Percentiles rank a stretch among this genome's conserved stretches.
Conservation (phyloP, 2,113 vertebrate genomes). For the Trichomycterus rosablanca region DNA sequence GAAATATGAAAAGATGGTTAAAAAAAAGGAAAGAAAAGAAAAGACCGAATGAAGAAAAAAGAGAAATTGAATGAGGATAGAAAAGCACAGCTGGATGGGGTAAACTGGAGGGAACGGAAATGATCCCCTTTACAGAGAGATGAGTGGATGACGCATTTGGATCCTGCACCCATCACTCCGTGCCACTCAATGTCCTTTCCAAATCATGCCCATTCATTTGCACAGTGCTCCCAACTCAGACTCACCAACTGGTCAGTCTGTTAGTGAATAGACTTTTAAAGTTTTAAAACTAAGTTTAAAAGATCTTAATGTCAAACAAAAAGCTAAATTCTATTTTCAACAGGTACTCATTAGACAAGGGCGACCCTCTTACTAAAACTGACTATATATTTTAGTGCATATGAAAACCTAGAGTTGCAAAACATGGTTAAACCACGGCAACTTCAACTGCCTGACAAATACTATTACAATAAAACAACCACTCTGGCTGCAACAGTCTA, state of each 20-base stretch:
- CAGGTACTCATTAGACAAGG: background rate
- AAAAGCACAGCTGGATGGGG: conserved; percentile 36
- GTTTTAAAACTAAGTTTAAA: too few species aligned
- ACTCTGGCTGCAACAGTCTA: too few species aligned
- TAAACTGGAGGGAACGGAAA: conserved; percentile 35
- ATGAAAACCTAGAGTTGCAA: too few species aligned
- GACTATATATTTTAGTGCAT: too few species aligned
- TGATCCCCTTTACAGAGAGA: conserved; percentile 30
- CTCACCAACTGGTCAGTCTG: conserved; percentile 9
- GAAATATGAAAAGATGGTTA: background rate
- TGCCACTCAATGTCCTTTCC: conserved; percentile 30
- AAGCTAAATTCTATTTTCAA: background rate
- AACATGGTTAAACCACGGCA: too few species aligned
- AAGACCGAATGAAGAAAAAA: background rate
- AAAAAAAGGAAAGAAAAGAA: background rate
- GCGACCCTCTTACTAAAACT: too few species aligned
- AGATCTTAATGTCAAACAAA: too few species aligned
- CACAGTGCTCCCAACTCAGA: conserved; percentile 23
- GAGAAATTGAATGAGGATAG: background rate
- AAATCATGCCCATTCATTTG: conserved; percentile 30
- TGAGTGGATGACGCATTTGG: conserved; percentile 40
- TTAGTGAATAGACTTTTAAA: background rate
- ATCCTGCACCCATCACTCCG: conserved; percentile 25
- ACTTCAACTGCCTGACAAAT: too few species aligned
- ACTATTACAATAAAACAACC: too few species aligned